A percentile compares a stretch with the other conserved stretches of the same genome.
These are phyloP conservation scores for Chouioia cunea DNA, from an alignment of 2,888 invertebrate genomes.

Conservation along the genomic window DNA sequence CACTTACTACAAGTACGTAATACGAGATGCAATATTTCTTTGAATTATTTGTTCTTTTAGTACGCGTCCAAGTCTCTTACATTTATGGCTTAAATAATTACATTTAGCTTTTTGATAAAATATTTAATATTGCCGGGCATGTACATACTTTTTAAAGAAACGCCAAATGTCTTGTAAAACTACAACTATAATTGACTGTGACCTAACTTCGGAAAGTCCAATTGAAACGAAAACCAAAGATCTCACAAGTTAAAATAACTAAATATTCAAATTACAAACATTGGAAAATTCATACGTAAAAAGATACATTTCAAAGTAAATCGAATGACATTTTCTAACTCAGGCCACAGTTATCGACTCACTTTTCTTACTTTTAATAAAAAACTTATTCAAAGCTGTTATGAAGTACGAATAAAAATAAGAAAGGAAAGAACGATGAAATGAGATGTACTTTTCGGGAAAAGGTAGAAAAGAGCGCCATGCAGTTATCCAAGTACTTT, in stretches of 20 bases:
- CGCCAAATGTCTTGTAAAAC: slow-evolving; percentile 25
- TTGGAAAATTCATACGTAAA: too few species aligned
- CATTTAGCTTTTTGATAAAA: slow-evolving; percentile 9
- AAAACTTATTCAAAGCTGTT: slow-evolving; percentile 32
- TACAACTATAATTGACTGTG: slow-evolving; percentile 1
- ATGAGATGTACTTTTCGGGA: slow-evolving; percentile 44
- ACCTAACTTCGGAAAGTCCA: slow-evolving; percentile 32
- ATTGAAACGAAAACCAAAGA: slow-evolving; percentile 13
- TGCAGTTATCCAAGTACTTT: slow-evolving; percentile 45
- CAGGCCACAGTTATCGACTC: slow-evolving; percentile 30
- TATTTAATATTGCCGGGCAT: slow-evolving; percentile 4
- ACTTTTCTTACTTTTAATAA: slow-evolving; percentile 25
- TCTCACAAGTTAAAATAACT: slow-evolving; percentile 7
- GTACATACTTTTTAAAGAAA: slow-evolving; percentile 31
- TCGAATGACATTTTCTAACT: slow-evolving; percentile 12
- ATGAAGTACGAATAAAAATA: slow-evolving; percentile 44
- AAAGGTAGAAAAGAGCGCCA: slow-evolving; percentile 35
- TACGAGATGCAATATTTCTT: slow-evolving; percentile 36
- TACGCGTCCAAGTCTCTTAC: background rate
- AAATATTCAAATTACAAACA: background rate
- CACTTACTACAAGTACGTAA: slow-evolving; percentile 22
- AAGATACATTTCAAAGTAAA: background rate
- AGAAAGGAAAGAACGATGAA: slow-evolving; percentile 45
- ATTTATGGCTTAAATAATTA: slow-evolving; percentile 9
- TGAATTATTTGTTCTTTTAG: slow-evolving; percentile 28